Evolutionary conservation across 1,140 invertebrate species (phyloP), one percentile per base, ranked within the genome.

Genomic region (Calosoma granatense): DNA sequence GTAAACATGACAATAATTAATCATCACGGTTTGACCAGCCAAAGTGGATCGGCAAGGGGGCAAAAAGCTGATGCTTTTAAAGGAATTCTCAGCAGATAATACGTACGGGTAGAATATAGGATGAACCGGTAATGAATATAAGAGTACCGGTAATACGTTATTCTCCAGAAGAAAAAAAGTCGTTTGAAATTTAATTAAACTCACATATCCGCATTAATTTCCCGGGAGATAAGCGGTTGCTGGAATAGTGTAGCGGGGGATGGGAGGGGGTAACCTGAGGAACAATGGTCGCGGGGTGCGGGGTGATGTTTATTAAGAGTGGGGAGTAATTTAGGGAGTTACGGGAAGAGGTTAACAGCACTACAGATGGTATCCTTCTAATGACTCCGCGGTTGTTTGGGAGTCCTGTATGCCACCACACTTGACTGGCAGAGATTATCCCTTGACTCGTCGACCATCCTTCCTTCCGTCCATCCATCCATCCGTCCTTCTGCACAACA

Each of bases 121-220:
- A 14, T 30, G 14, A 30, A 30, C 4, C 26, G 41, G 41, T 47
- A 47, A 47, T 47, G 41, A 47, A 47, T 47, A 47, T 12, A 47
- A 47, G 41, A 47, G 41, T 47, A 47, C 41, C 41, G 41, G 41
- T 9, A 47, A 47, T 12, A 47, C 41, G 41, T 9, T 47, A 47
- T 47, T 47, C 41, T 47, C 17, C 17, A 17, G 41, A 3, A 12
- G 17, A 47, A 47, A 47, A 47, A 47, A 47, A 17, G 41, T 47
- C 41, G 41, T 47, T 47, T 47, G 41, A 47, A 47, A 47, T 47
- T 47, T 47, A 47, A 47, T 47, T 47, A 47, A 47, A 47, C 41
- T 17, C 41, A 47, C 41, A 47, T 47, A 47, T 47, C 41, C 41
- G 41, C 41, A 47, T 47, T 47, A 47, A 47, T 47, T 47, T 47